Evolutionary conservation across 2,113 vertebrate species (phyloP).

Genomic region (Canis aureus): DNA sequence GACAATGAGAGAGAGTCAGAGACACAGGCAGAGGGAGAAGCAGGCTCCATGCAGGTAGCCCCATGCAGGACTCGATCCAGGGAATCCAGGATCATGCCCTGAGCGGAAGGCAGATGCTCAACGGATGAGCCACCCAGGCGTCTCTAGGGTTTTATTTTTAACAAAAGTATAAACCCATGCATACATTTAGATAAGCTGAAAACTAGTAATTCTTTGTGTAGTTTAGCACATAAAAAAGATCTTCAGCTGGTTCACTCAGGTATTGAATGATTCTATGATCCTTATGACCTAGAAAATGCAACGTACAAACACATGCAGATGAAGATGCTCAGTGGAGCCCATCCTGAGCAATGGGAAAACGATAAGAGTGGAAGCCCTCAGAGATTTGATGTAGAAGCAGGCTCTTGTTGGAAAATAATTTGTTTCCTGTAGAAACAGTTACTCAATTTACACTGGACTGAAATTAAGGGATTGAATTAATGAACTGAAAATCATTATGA

Average conservation of each 20-base stretch:
- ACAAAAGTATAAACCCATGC: background rate
- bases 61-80: too few relatives aligned
- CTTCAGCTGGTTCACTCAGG: background rate
- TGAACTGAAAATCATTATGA: background rate
- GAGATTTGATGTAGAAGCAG: background rate
- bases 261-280: background rate
- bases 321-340: background rate
- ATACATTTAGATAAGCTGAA: background rate
- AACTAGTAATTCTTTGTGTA: background rate
- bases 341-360: background rate
- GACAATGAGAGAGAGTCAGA: too few relatives aligned
- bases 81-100: too few relatives aligned
- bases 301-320: background rate
- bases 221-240: background rate
- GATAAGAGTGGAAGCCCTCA: background rate
- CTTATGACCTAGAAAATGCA: background rate
- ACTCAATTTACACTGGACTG: background rate
- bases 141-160: background rate
- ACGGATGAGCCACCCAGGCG: too few relatives aligned
- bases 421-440: background rate
- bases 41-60: too few relatives aligned
- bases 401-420: background rate
- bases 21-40: too few relatives aligned
- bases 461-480: background rate
- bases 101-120: too few relatives aligned